phyloP scores from a whole-genome alignment of 2,888 invertebrate genomes.

The Cyclophora punctaria region DNA sequence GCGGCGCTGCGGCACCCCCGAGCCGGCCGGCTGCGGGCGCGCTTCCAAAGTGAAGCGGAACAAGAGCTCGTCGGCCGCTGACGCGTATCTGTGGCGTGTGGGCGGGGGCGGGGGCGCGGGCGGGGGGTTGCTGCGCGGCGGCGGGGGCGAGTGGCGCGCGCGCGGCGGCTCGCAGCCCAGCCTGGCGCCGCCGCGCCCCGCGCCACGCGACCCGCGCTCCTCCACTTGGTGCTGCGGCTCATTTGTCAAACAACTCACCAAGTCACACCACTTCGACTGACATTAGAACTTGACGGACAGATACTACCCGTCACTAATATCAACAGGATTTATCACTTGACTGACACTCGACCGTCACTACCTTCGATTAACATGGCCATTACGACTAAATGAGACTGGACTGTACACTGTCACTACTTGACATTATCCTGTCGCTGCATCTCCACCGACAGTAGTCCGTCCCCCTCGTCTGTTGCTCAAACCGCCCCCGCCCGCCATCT shows the following conservation, averaged over 20 bases:
- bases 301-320: too few species aligned
- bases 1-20: constrained; percentile 58
- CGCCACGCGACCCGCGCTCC: constrained; percentile 72
- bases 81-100: constrained; percentile 48
- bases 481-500: too few species aligned
- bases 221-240: constrained; percentile 87
- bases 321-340: too few species aligned
- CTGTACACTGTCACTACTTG: constrained; percentile 29
- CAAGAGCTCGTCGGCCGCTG: constrained; percentile 69
- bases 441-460: too few species aligned
- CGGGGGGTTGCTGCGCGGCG: constrained; percentile 45
- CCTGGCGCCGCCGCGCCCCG: constrained; percentile 19
- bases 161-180: constrained; percentile 1
- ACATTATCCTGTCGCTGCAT: constrained; percentile 29
- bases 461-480: too few species aligned
- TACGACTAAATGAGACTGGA: too few species aligned
- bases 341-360: too few species aligned
- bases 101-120: constrained; percentile 45
- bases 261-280: constrained; percentile 83
- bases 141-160: constrained; percentile 9
- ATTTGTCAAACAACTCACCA: constrained; percentile 85
- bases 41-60: constrained; percentile 62
- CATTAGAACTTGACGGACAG: constrained; percentile 25
- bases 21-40: constrained; percentile 30
- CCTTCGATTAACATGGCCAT: background rate